Percentiles rank a stretch among this genome's conserved stretches.
Evolutionary conservation across 1,140 invertebrate species (phyloP).

Genomic region (Rhagoletis pomonella): DNA sequence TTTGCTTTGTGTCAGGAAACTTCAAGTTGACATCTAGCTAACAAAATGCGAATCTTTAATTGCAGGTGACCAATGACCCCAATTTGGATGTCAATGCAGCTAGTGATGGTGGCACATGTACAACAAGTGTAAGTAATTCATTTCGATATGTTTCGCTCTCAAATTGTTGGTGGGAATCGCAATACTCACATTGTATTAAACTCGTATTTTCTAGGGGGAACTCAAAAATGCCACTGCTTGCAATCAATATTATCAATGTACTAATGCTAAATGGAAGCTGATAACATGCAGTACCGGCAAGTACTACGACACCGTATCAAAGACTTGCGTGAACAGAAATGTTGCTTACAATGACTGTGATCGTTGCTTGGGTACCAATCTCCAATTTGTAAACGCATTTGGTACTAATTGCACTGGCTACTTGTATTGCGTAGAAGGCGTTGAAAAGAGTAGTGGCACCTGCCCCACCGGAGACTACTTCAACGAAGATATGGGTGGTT

Average conservation of each 20-base stretch:
- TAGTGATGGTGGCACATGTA: conserved; percentile 51
- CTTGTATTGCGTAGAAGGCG: conserved; percentile 60
- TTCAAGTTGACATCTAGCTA: not conserved
- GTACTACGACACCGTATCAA: conserved; percentile 59
- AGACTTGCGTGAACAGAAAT: conserved; percentile 58
- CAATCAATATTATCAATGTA: conserved; percentile 61
- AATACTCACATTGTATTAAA: not conserved
- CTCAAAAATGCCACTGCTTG: conserved; percentile 57
- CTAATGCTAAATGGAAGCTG: conserved; percentile 23
- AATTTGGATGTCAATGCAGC: conserved; percentile 19
- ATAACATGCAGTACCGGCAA: conserved; percentile 45
- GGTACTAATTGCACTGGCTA: conserved; percentile 59
- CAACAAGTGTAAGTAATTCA: not conserved
- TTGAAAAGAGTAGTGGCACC: conserved; percentile 44
- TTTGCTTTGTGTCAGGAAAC: not conserved
- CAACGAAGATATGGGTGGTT: conserved; percentile 58
- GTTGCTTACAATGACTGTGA: conserved; percentile 62
- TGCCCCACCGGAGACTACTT: conserved; percentile 59
- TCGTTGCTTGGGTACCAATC: conserved; percentile 60
- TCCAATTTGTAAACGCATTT: conserved; percentile 62
- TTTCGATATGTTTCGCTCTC: not conserved
- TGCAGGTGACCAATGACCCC: conserved; percentile 61
- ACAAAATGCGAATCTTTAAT: not conserved
- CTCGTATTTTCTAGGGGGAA: not conserved
- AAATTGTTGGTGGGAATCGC: not conserved